These are phyloP conservation scores for Aegithalos caudatus DNA, from an alignment of 2,113 vertebrate genomes.

Conservation along the genomic window DNA sequence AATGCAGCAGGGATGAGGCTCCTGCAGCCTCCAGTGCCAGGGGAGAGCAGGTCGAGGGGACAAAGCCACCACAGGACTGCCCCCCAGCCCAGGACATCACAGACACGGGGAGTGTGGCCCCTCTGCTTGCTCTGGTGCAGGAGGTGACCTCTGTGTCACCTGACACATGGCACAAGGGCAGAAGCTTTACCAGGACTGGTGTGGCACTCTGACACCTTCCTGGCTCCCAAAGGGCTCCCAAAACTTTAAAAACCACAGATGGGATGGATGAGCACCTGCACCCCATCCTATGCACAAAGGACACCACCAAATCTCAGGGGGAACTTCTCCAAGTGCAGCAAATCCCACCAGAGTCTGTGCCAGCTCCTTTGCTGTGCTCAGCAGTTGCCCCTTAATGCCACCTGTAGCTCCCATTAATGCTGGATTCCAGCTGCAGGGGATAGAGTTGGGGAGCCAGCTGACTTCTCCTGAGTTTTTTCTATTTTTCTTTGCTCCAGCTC, in stretches of 20 bases:
- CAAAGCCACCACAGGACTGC: not conserved
- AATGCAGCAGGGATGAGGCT: not conserved
- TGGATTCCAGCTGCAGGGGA: not conserved
- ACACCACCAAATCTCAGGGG: not conserved
- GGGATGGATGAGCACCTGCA: rapidly evolving
- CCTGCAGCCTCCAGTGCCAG: not conserved
- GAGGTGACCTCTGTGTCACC: not conserved
- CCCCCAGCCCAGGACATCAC: not conserved
- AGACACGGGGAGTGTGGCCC: not conserved
- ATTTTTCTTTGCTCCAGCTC: not conserved
- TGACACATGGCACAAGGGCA: not conserved
- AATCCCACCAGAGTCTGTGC: rapidly evolving
- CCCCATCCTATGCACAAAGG: rapidly evolving
- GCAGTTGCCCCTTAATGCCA: not conserved
- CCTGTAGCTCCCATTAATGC: not conserved
- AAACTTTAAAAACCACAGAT: not conserved
- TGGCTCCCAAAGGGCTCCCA: not conserved
- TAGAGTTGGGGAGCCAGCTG: not conserved
- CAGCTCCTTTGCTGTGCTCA: not conserved
- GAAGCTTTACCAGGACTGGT: rapidly evolving
- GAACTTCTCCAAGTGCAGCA: not conserved
- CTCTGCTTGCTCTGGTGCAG: rapidly evolving
- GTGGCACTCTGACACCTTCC: not conserved
- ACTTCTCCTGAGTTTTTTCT: not conserved
- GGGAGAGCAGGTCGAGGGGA: rapidly evolving